Evolutionary conservation across 2,113 vertebrate species (phyloP).

Genomic region (Pelecanus crispus): DNA sequence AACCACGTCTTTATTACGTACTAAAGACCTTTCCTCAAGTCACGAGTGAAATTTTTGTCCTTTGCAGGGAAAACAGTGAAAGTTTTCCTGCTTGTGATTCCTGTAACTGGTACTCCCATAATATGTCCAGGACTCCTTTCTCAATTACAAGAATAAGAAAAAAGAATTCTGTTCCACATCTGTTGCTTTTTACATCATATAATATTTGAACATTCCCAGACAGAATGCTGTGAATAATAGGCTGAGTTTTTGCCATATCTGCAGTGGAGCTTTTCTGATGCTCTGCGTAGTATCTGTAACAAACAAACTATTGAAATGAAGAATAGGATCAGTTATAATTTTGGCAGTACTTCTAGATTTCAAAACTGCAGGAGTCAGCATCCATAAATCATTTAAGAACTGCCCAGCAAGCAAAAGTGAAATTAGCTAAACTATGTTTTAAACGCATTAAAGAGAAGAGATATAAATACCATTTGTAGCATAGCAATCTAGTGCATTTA

Average conservation of each 20-base stretch:
- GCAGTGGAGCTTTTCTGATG: background rate
- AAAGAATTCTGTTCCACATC: background rate
- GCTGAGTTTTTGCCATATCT: background rate
- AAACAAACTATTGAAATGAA: constrained; percentile 37
- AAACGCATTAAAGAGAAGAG: background rate
- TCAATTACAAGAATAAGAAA: background rate
- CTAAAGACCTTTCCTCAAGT: background rate
- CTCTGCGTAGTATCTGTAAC: background rate
- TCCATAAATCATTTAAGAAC: constrained; percentile 34
- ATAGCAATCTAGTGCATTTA: background rate
- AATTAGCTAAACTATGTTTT: constrained; percentile 27
- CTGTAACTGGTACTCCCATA: background rate
- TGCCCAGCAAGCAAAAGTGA: constrained; percentile 36
- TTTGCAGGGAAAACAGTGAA: background rate
- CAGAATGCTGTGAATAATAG: background rate
- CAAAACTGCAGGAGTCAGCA: background rate
- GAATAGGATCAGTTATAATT: constrained; percentile 4
- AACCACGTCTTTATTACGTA: background rate
- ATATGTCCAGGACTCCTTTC: background rate
- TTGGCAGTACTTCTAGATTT: constrained; percentile 2
- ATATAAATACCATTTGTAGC: background rate
- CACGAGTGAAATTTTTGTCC: background rate
- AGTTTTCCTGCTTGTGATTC: background rate
- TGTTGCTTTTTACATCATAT: background rate
- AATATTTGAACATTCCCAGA: background rate